Percentiles rank a stretch among this genome's conserved stretches.
phyloP scores from a whole-genome alignment of 2,888 invertebrate species.

The Nomada goodeniana region DNA sequence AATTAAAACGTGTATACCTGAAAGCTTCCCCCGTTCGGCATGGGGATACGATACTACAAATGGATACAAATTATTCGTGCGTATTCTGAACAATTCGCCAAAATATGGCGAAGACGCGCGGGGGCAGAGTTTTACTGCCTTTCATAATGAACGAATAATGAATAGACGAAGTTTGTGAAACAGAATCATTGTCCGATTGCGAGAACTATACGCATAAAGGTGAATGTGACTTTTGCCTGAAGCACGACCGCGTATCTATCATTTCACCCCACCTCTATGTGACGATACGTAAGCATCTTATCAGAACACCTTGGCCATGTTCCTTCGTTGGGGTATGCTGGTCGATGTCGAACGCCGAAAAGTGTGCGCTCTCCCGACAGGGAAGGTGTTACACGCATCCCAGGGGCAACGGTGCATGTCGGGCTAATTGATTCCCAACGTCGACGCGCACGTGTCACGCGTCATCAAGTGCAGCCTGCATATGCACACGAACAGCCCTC shows the following conservation, averaged over 20 bases:
- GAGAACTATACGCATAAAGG: too few relatives aligned
- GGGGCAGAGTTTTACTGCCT: neutral
- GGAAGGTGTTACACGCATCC: constrained; percentile 73
- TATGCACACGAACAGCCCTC: constrained; percentile 44
- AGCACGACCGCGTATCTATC: too few relatives aligned
- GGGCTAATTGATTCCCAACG: constrained; percentile 77
- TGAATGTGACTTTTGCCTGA: neutral
- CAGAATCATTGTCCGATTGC: too few relatives aligned
- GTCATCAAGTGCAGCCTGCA: constrained; percentile 55
- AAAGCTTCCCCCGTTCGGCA: neutral
- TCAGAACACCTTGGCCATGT: neutral
- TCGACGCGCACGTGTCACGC: constrained; percentile 68
- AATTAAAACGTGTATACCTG: neutral
- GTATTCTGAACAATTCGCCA: too few relatives aligned
- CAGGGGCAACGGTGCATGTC: constrained; percentile 76
- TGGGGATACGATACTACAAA: neutral
- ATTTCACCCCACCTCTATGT: neutral
- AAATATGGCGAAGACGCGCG: too few relatives aligned
- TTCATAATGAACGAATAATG: neutral
- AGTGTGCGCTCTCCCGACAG: constrained; percentile 56
- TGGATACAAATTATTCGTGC: neutral
- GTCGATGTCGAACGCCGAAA: constrained; percentile 64
- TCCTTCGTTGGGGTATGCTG: neutral
- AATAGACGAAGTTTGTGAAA: neutral
- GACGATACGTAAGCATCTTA: neutral